Evolutionary conservation across 1,140 invertebrate species (phyloP), one percentile per base, ranked within the genome.

Genomic region (Cherax quadricarinatus): DNA sequence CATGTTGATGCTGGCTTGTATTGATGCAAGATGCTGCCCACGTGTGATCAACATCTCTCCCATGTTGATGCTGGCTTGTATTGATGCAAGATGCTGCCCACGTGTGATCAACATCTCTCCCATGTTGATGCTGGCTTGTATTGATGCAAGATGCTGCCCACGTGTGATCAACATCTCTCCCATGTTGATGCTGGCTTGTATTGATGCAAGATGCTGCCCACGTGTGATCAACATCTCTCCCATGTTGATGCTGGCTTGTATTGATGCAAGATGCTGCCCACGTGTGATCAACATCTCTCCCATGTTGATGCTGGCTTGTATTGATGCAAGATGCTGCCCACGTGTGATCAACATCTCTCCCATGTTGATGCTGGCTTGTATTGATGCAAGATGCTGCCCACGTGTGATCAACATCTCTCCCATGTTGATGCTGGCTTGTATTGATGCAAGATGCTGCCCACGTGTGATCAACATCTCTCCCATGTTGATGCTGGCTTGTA

Each of bases 31-130:
- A 62, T 62, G n/a, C 83, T 86, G 49, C 70, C 70, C 83, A 86
- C 83, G 70, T 86, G 60, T 86, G 83, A 86, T 86, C 83, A 86
- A 62, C 83, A 86, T 86, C 30, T 57, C 81, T 41, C 30, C 30
- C 30, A 41, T 41, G 30, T 41, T 41, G 30, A 41, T 41, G 30
- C 30, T n/a, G n/a, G n/a, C n/a, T n/a, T n/a, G n/a, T n/a, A n/a
- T 70, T 86, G 60, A 10, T 86, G 60, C 83, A 86, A 62, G 70
- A 62, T 62, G n/a, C 83, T 86, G 49, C 70, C 70, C 83, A 86
- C 83, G 70, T 86, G 60, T 86, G 83, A 86, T 86, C 83, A 86
- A 62, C 83, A 86, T 86, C 30, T 57, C 81, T 41, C 30, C 30
- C 30, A 41, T 41, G 30, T 41, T 41, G 30, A 41, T 41, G 30